Evolutionary conservation across 2,888 invertebrate species (phyloP), one percentile per base, ranked within the genome.

Genomic region (Fragum whitleyi): DNA sequence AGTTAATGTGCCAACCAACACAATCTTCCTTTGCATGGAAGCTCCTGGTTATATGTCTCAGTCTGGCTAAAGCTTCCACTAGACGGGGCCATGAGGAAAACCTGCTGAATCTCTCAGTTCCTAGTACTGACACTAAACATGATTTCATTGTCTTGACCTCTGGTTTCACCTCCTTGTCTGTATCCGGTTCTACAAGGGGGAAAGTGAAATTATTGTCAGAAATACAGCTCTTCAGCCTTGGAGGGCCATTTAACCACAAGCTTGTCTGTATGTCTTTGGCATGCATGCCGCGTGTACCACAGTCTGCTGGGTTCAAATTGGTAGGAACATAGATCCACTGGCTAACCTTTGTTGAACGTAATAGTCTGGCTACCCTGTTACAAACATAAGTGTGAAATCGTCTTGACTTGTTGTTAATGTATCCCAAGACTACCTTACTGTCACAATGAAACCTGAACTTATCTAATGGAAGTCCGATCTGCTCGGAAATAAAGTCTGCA

Each of bases 321-420:
- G 88, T 80, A 0, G 77, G 47, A 0, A 87, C 74, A 67, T 77
- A 85, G 11, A 42, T 74, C 86, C 87, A 88, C 59, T 88, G 85
- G 3, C 74, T 11, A 26, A 85, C 85, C 19, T 1, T 26, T 9
- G 73, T 55, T 2, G 19, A 26, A 14, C 61, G 70, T 0, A 76
- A 55, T 6, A 88, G 82, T 11, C 62, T 65, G 0, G 70, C 55
- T 11, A 87, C 85, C 19, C 86, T 59, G 57, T 87, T 87, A 19
- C 59, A 32, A 0, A 88, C 87, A 39, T 88, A 87, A 1, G 61
- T 74, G 57, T 79, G 78, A 53, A 88, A 89, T 11, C 88, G 23
- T 57, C 75, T 76, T 0, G 62, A 61, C 11, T 69, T 21, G 59
- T 86, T 88, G 39, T 71, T 23, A 26, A 87, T 77, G n/a, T n/a